Evolutionary conservation across 2,888 invertebrate genomes (phyloP).

Genomic region (Sympetrum striolatum): DNA sequence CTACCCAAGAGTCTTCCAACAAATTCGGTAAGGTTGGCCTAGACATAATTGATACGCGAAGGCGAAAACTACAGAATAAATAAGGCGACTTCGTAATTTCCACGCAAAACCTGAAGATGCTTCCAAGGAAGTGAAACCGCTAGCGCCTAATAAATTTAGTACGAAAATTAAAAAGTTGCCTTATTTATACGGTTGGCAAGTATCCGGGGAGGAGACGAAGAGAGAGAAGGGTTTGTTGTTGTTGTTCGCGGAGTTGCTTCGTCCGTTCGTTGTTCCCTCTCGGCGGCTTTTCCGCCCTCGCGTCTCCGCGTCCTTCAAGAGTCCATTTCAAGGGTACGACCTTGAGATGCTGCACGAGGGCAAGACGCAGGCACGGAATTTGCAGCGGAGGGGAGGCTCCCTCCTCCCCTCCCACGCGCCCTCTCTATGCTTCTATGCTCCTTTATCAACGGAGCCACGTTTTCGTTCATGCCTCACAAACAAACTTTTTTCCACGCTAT

Average conservation of each 20-base stretch:
- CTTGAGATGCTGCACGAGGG: conserved; percentile 38
- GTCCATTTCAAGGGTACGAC: conserved; percentile 41
- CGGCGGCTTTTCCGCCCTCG: not conserved
- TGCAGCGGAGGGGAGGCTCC: not conserved
- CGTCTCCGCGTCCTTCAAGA: conserved; percentile 28
- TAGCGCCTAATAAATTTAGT: too few species aligned
- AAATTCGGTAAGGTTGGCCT: too few species aligned
- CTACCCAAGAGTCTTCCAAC: too few species aligned
- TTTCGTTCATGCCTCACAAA: not conserved
- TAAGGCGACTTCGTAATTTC: too few species aligned
- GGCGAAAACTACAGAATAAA: too few species aligned
- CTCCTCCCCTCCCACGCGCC: not conserved
- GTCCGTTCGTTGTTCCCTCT: not conserved
- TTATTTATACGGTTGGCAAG: too few species aligned
- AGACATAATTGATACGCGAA: too few species aligned
- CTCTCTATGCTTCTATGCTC: not conserved
- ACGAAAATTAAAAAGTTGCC: too few species aligned
- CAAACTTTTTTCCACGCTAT: not conserved
- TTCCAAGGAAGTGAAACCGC: too few species aligned
- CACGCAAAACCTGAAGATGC: too few species aligned
- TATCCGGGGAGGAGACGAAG: too few species aligned
- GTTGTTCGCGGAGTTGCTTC: not conserved
- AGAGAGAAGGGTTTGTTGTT: not conserved
- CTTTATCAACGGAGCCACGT: not conserved
- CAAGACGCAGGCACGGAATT: conserved; percentile 36